These are phyloP conservation scores for Allophyes oxyacanthae DNA, from an alignment of 2,888 invertebrate species.

Conservation along the genomic window DNA sequence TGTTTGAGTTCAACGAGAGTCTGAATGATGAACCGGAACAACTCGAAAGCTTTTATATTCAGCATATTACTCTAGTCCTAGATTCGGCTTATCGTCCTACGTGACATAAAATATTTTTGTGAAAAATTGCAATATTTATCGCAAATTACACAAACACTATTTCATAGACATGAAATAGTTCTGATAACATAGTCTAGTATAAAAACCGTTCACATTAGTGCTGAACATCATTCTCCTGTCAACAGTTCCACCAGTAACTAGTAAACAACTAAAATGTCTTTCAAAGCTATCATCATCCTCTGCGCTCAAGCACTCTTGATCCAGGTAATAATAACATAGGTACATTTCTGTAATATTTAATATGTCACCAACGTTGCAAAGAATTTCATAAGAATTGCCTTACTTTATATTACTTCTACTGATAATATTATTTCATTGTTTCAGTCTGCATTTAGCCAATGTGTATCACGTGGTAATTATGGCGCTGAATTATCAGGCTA, in stretches of 20 bases:
- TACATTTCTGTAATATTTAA: too few relatives aligned
- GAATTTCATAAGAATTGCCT: too few relatives aligned
- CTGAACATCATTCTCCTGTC: slow-evolving; percentile 18
- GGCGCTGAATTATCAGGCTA: too few relatives aligned
- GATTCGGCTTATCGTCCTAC: too few relatives aligned
- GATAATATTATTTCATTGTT: too few relatives aligned
- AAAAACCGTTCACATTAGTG: neutral
- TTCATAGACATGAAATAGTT: neutral
- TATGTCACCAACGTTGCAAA: neutral
- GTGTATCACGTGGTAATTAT: too few relatives aligned
- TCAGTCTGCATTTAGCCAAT: too few relatives aligned
- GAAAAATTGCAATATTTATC: slow-evolving; percentile 2
- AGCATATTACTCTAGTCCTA: too few relatives aligned
- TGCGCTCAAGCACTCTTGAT: slow-evolving; percentile 16
- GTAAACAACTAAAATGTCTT: slow-evolving; percentile 23
- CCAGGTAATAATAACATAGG: slow-evolving; percentile 3
- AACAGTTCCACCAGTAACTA: neutral
- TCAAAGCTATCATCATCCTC: slow-evolving; percentile 2
- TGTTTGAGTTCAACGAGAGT: slow-evolving; percentile 22
- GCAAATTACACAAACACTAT: neutral
- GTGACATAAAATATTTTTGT: too few relatives aligned
- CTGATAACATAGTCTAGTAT: too few relatives aligned
- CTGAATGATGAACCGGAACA: slow-evolving; percentile 13
- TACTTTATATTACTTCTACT: too few relatives aligned
- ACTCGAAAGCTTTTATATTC: too few relatives aligned